Evolutionary conservation across 2,113 vertebrate genomes (phyloP).

Genomic region (Neolamprologus longior): DNA sequence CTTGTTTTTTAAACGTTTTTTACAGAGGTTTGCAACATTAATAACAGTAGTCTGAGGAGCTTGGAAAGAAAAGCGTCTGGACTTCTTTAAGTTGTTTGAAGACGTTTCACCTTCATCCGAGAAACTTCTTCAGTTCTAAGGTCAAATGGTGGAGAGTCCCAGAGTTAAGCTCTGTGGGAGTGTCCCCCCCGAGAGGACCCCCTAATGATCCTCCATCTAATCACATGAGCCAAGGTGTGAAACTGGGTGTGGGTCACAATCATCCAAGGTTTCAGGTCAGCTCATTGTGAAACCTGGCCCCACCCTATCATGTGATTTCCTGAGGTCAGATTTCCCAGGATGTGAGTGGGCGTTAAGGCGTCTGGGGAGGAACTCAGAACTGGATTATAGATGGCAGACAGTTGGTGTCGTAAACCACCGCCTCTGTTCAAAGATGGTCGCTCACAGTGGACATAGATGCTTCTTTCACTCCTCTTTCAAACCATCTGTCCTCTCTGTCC

Average conservation of each 20-base stretch:
- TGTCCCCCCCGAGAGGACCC: fast-evolving
- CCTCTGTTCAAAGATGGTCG: not conserved
- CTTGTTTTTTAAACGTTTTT: fast-evolving
- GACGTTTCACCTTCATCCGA: too few species aligned
- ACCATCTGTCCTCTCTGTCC: too few species aligned
- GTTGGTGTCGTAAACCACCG: fast-evolving
- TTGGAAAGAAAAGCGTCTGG: too few species aligned
- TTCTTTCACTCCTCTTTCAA: too few species aligned
- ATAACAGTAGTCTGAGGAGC: fast-evolving
- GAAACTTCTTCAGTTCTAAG: fast-evolving
- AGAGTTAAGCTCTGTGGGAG: too few species aligned
- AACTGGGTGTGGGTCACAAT: fast-evolving
- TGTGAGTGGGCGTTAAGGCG: fast-evolving
- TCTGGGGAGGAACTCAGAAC: fast-evolving
- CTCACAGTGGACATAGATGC: not conserved
- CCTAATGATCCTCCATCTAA: fast-evolving
- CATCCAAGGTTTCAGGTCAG: fast-evolving
- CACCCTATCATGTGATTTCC: fast-evolving
- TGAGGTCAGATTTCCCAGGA: fast-evolving
- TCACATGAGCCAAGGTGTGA: fast-evolving
- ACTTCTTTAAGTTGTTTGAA: too few species aligned
- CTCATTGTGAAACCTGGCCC: not conserved
- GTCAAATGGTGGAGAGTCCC: too few species aligned
- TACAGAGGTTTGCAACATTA: not conserved
- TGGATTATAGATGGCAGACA: fast-evolving